phyloP scores from a whole-genome alignment of 1,140 invertebrate genomes.

The Batillaria attramentaria region DNA sequence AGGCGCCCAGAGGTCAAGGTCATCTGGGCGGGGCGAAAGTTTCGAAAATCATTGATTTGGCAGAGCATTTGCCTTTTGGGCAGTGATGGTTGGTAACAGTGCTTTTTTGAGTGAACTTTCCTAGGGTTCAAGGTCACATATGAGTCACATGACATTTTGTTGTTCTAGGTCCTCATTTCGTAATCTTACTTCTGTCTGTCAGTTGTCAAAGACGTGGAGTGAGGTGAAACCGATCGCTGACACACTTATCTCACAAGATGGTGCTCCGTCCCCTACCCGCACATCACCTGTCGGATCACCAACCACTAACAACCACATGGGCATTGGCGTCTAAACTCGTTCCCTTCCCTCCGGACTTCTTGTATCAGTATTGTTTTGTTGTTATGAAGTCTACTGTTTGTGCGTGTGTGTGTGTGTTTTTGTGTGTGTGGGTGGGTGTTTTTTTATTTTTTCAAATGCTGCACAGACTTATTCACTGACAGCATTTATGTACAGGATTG shows the following conservation, averaged over 20 bases:
- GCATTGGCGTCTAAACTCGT: slow-evolving; percentile 36
- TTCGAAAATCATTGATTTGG: too few relatives aligned
- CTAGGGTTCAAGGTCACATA: too few relatives aligned
- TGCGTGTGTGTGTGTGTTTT: background rate
- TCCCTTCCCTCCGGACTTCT: too few relatives aligned
- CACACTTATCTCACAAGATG: slow-evolving; percentile 29
- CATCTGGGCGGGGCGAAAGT: too few relatives aligned
- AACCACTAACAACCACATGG: slow-evolving; percentile 33
- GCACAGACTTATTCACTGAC: background rate
- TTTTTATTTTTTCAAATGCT: background rate
- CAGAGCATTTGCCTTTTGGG: too few relatives aligned
- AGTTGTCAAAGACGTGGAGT: slow-evolving; percentile 59
- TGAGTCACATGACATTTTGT: too few relatives aligned
- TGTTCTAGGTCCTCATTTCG: too few relatives aligned
- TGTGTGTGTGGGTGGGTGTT: background rate
- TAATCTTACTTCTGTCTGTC: slow-evolving; percentile 35
- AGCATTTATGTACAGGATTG: too few relatives aligned
- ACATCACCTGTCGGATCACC: slow-evolving; percentile 49
- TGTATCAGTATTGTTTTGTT: background rate
- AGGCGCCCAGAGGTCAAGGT: too few relatives aligned
- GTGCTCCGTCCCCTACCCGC: slow-evolving; percentile 38
- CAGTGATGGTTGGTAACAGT: too few relatives aligned
- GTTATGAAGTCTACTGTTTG: background rate
- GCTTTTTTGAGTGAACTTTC: too few relatives aligned
- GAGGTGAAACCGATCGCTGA: slow-evolving; percentile 55